These are phyloP conservation scores for Plumapathes pennacea DNA, from an alignment of 92 coral and sea anemone species.

Conservation along the genomic window DNA sequence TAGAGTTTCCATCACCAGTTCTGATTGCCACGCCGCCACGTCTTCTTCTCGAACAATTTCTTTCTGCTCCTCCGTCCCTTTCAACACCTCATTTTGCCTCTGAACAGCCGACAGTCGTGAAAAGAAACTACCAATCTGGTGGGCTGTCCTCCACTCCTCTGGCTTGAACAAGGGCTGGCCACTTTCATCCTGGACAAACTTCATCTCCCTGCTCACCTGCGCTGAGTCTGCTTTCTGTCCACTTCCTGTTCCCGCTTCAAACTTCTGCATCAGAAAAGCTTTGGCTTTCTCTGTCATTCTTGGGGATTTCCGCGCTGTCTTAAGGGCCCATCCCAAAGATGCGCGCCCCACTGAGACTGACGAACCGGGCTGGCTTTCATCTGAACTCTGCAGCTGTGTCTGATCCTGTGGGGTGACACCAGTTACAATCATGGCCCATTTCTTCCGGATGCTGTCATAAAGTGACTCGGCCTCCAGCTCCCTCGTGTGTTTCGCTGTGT, in stretches of 20 bases:
- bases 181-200: constrained; percentile 27
- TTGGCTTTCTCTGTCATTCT: constrained; percentile 19
- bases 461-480: constrained; percentile 24
- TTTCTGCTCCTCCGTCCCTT: too few species aligned
- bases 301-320: constrained; percentile 16
- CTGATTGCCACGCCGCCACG: constrained; percentile 15
- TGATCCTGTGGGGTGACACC: too few species aligned
- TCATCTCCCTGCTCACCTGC: constrained; percentile 23
- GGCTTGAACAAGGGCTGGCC: too few species aligned
- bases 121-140: too few species aligned
- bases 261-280: constrained; percentile 16
- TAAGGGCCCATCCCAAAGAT: constrained; percentile 31
- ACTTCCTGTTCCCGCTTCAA: constrained; percentile 15
- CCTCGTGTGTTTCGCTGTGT: constrained; percentile 31
- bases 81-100: too few species aligned
- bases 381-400: too few species aligned
- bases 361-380: too few species aligned
- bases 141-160: too few species aligned
- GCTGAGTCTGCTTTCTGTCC: constrained; percentile 23
- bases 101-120: too few species aligned
- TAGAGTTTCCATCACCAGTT: constrained; percentile 4
- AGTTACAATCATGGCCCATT: constrained; percentile 32
- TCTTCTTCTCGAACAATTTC: too few species aligned
- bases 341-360: not conserved
- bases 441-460: constrained; percentile 31